Evolutionary conservation across 37 sponge, comb jelly and placozoan species (phyloP).

Genomic region (Eunapius fragilis): DNA sequence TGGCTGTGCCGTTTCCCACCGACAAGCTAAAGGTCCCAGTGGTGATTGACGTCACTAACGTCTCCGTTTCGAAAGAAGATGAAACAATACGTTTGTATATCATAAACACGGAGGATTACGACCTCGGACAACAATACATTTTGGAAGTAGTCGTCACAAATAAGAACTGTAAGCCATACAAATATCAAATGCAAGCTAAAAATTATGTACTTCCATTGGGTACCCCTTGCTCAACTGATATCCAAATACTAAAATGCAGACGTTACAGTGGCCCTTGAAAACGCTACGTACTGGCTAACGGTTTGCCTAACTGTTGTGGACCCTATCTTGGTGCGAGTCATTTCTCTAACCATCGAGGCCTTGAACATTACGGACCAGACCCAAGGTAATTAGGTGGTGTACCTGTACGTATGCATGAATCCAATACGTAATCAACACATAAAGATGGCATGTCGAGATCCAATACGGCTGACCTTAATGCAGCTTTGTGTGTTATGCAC

Average conservation of each 20-base stretch:
- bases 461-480: too few species aligned
- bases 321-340: background rate
- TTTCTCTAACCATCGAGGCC: background rate
- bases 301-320: background rate
- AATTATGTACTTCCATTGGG: too few species aligned
- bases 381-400: background rate
- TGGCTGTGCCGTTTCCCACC: background rate
- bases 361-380: background rate
- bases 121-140: background rate
- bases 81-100: background rate
- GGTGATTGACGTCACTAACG: background rate
- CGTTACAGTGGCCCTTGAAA: background rate
- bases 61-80: background rate
- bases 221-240: background rate
- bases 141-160: background rate
- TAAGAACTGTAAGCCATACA: background rate
- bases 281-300: background rate
- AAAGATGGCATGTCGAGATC: too few species aligned
- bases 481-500: too few species aligned
- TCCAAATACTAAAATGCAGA: background rate
- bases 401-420: too few species aligned
- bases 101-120: background rate
- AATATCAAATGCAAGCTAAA: too few species aligned
- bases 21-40: background rate
- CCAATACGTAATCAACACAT: too few species aligned